These are phyloP conservation scores for Indicator maculatus DNA, from an alignment of 2,113 vertebrate genomes.

Conservation along the genomic window DNA sequence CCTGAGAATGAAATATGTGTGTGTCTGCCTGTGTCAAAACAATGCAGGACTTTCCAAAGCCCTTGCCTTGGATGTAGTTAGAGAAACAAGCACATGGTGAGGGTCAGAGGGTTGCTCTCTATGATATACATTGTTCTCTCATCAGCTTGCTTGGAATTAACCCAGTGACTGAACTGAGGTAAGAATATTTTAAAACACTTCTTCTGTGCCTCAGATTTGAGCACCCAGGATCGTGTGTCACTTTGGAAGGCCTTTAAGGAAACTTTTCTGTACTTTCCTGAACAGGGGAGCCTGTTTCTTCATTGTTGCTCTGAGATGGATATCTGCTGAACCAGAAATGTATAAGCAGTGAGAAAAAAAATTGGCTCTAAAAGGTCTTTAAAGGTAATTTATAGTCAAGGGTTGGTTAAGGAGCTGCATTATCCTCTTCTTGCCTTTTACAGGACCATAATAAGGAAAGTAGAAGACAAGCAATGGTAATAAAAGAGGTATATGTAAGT, in stretches of 20 bases:
- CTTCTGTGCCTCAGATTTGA: background rate
- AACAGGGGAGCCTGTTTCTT: slow-evolving; percentile 2
- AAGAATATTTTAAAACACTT: background rate
- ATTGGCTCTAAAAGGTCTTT: background rate
- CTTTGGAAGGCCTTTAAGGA: slow-evolving; percentile 28
- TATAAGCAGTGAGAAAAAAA: slow-evolving; percentile 10
- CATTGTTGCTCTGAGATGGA: background rate
- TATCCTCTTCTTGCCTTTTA: background rate
- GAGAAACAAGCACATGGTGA: background rate
- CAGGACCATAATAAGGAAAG: background rate
- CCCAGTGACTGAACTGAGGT: background rate
- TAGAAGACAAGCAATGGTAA: background rate
- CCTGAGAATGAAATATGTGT: background rate
- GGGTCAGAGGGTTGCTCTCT: background rate
- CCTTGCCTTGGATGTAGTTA: background rate
- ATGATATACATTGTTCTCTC: slow-evolving; percentile 15
- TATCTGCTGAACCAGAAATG: slow-evolving; percentile 5
- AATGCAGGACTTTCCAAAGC: background rate
- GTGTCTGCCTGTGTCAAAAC: background rate
- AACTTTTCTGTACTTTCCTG: slow-evolving; percentile 5
- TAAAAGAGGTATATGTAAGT: background rate
- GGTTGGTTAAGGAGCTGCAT: background rate
- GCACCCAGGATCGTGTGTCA: background rate
- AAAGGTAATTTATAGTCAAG: background rate
- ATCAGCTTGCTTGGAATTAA: background rate